Conservation (phyloP, 2,888 invertebrate species). For the Mantis religiosa region DNA sequence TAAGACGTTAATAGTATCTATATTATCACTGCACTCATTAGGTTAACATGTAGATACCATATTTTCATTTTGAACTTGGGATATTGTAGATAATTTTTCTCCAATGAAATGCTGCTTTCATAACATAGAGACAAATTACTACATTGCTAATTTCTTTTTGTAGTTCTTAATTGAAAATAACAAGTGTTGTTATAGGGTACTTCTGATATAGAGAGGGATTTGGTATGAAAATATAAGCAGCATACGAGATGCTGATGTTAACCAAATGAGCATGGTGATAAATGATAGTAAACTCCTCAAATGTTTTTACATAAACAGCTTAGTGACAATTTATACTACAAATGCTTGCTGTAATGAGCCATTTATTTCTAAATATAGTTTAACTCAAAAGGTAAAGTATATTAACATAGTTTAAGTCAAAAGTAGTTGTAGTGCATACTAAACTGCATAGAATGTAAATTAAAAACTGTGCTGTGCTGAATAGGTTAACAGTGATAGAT, state of each 20-base stretch:
- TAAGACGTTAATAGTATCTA: background rate
- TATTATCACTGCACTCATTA: background rate
- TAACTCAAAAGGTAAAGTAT: background rate
- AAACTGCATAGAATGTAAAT: background rate
- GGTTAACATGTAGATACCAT: too few species aligned
- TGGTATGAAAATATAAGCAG: too few species aligned
- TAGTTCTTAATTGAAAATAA: too few species aligned
- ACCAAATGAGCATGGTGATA: background rate
- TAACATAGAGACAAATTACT: too few species aligned
- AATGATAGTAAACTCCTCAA: background rate
- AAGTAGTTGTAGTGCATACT: background rate
- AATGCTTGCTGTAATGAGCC: background rate
- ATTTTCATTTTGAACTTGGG: too few species aligned
- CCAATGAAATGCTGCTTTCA: too few species aligned
- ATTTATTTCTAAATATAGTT: background rate
- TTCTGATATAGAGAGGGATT: too few species aligned
- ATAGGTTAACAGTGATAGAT: too few species aligned
- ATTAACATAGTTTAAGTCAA: background rate
- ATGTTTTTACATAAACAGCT: background rate
- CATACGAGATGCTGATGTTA: background rate
- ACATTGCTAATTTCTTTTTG: too few species aligned
- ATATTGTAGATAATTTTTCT: too few species aligned
- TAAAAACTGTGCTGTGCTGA: background rate
- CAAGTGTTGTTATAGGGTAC: too few species aligned
- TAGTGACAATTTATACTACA: background rate